Evolutionary conservation across 2,797 vertebrate genomes (phyloP).

Genomic region (Scyliorhinus canicula): DNA sequence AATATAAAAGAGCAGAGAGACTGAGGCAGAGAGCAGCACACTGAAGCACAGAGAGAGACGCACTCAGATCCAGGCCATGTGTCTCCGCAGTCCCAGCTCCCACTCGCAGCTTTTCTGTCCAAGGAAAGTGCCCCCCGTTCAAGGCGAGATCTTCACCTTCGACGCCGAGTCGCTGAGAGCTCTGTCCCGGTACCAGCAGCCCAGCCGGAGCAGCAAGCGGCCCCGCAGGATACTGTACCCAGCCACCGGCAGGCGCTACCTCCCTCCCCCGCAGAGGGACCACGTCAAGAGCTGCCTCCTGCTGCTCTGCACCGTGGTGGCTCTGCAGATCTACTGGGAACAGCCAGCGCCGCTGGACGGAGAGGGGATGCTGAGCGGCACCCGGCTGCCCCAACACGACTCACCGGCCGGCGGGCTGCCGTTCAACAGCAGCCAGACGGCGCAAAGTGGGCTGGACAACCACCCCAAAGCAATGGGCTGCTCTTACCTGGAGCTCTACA

Average conservation of each 20-base stretch:
- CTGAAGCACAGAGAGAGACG: not conserved
- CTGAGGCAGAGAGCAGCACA: not conserved
- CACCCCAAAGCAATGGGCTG: too few relatives aligned
- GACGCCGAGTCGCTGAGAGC: not conserved
- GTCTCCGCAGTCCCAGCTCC: not conserved
- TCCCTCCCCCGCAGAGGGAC: slow-evolving; percentile 40
- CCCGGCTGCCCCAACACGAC: too few relatives aligned
- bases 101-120: not conserved
- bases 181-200: not conserved
- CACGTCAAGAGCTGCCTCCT: slow-evolving; percentile 39
- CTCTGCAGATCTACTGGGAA: slow-evolving; percentile 41
- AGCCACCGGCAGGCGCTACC: slow-evolving; percentile 31
- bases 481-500: too few relatives aligned
- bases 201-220: slow-evolving; percentile 24
- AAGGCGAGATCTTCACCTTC: not conserved
- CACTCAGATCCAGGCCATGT: not conserved
- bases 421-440: not conserved
- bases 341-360: not conserved
- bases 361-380: not conserved
- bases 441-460: too few relatives aligned
- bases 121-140: not conserved
- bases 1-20: not conserved
- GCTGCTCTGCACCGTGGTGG: slow-evolving; percentile 37
- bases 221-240: slow-evolving; percentile 40
- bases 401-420: not conserved